Conservation (phyloP, 2,113 vertebrate genomes). For the Rafetus swinhoei region DNA sequence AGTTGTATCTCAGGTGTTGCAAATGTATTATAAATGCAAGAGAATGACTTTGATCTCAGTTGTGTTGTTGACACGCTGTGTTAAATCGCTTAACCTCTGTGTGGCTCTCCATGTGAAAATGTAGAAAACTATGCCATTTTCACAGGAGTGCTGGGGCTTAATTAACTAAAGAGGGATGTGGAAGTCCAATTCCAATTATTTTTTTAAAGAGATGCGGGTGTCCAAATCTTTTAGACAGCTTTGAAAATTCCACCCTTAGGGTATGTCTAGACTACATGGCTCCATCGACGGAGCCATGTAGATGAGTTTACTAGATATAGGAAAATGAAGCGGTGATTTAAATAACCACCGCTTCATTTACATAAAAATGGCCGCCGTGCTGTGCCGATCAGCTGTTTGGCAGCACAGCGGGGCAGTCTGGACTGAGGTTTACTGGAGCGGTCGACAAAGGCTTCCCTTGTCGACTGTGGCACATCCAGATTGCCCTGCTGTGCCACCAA, state of each 20-base stretch:
- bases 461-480: no score
- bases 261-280: no score
- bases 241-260: not conserved
- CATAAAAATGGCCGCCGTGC: no score
- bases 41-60: not conserved
- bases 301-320: no score
- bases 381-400: no score
- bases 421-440: no score
- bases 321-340: no score
- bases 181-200: rapidly evolving
- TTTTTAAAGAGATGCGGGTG: not conserved
- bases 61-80: not conserved
- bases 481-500: no score
- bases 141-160: not conserved
- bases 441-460: no score
- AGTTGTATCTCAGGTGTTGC: not conserved
- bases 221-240: not conserved
- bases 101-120: not conserved
- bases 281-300: no score
- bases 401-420: no score
- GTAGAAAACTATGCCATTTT: not conserved
- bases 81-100: rapidly evolving
- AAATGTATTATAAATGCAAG: not conserved
- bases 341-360: no score
- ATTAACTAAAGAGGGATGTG: not conserved